phyloP scores from a whole-genome alignment of 1,140 invertebrate species.

The Ectropis grisescens region DNA sequence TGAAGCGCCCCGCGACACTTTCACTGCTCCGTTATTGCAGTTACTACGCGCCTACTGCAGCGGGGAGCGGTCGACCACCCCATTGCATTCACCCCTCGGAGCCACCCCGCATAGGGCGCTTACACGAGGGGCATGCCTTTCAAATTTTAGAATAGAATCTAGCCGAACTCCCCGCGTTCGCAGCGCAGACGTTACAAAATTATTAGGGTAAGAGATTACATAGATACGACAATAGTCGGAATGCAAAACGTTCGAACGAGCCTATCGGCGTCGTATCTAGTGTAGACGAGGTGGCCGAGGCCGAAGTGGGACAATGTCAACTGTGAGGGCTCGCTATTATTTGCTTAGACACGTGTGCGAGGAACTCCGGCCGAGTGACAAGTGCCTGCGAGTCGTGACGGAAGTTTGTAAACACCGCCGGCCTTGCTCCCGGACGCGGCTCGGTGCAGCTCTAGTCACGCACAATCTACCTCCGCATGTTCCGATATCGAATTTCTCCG shows the following conservation, averaged over 20 bases:
- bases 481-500: slow-evolving; percentile 38
- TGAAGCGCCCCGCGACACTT: slow-evolving; percentile 64
- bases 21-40: slow-evolving; percentile 67
- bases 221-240: too few species aligned
- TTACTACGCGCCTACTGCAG: slow-evolving; percentile 62
- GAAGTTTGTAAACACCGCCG: slow-evolving; percentile 64
- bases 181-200: too few species aligned
- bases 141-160: slow-evolving; percentile 44
- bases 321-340: slow-evolving; percentile 59
- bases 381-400: slow-evolving; percentile 46
- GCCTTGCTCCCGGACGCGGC: slow-evolving; percentile 47
- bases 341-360: slow-evolving; percentile 53
- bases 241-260: slow-evolving; percentile 26
- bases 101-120: slow-evolving; percentile 34
- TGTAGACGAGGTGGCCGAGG: slow-evolving; percentile 39
- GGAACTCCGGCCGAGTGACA: slow-evolving; percentile 43
- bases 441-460: slow-evolving; percentile 31
- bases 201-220: too few species aligned
- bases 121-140: slow-evolving; percentile 42
- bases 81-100: slow-evolving; percentile 52
- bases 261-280: slow-evolving; percentile 44
- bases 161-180: too few species aligned
- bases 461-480: slow-evolving; percentile 18
- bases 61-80: slow-evolving; percentile 33
- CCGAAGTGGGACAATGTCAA: slow-evolving; percentile 61